A percentile compares a stretch with the other conserved stretches of the same genome.
These are phyloP conservation scores for Temnothorax longispinosus DNA, from an alignment of 1,140 invertebrate species.

Conservation along the genomic window DNA sequence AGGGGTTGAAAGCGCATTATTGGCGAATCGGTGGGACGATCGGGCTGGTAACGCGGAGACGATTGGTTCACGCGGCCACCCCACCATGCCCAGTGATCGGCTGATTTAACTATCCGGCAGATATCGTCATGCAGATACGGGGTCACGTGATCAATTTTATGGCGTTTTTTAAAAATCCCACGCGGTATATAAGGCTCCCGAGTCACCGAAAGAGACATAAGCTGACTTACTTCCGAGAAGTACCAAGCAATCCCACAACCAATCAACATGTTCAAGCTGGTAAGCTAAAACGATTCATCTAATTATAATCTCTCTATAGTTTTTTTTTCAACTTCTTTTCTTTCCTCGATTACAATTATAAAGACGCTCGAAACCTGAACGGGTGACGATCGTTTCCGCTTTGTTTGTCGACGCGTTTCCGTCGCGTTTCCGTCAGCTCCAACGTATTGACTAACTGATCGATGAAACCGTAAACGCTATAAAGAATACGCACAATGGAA, in stretches of 20 bases:
- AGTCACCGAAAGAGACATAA: conserved; percentile 73
- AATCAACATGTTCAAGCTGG: conserved; percentile 85
- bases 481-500: background rate
- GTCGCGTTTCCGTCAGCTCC: background rate
- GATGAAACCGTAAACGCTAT: background rate
- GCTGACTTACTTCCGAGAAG: conserved; percentile 81
- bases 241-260: conserved; percentile 78
- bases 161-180: conserved; percentile 78
- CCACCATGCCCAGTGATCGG: conserved; percentile 61
- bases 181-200: conserved; percentile 81
- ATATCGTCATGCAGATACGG: conserved; percentile 79
- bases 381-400: background rate
- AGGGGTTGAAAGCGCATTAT: conserved; percentile 78
- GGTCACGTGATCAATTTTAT: conserved; percentile 78
- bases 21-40: conserved; percentile 68
- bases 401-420: background rate
- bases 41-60: conserved; percentile 47
- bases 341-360: background rate
- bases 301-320: background rate
- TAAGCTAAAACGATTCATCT: conserved; percentile 74
- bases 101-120: conserved; percentile 78
- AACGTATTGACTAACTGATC: background rate
- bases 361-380: background rate
- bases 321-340: background rate
- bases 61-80: conserved; percentile 59